A percentile compares a stretch with the other conserved stretches of the same genome.
These are phyloP conservation scores for Tetheella fluctuosa DNA, from an alignment of 2,888 invertebrate species.

Conservation along the genomic window DNA sequence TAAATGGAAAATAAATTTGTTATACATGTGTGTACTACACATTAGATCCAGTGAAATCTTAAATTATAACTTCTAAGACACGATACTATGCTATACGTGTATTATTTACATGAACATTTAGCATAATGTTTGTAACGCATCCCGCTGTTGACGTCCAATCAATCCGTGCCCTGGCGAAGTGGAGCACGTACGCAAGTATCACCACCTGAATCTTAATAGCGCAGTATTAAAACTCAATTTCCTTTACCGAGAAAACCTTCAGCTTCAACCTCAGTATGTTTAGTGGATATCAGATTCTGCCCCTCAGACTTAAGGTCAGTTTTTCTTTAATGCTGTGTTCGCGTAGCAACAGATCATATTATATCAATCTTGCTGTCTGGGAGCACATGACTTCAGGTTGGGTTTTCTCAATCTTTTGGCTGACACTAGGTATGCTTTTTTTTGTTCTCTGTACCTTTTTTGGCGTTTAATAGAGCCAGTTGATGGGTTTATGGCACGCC, in stretches of 20 bases:
- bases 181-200: constrained; percentile 32
- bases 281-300: constrained; percentile 33
- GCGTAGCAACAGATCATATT: constrained; percentile 55
- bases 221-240: constrained; percentile 38
- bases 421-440: constrained; percentile 37
- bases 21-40: not conserved
- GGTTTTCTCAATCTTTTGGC: constrained; percentile 56
- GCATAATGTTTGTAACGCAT: constrained; percentile 42
- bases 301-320: constrained; percentile 32
- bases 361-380: constrained; percentile 54
- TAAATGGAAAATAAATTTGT: too few relatives aligned
- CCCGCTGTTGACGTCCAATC: constrained; percentile 43
- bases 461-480: constrained; percentile 40
- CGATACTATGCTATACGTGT: not conserved
- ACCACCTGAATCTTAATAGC: constrained; percentile 32
- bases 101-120: constrained; percentile 51
- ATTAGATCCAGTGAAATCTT: not conserved
- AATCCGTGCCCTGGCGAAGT: constrained; percentile 41
- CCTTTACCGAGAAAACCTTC: constrained; percentile 25
- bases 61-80: not conserved
- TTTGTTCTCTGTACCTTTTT: constrained; percentile 33
- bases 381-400: constrained; percentile 40
- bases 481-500: constrained; percentile 40
- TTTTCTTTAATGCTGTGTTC: constrained; percentile 33
- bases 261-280: constrained; percentile 24